phyloP scores from a whole-genome alignment of 2,113 vertebrate genomes.

The Henicopernis longicauda region DNA sequence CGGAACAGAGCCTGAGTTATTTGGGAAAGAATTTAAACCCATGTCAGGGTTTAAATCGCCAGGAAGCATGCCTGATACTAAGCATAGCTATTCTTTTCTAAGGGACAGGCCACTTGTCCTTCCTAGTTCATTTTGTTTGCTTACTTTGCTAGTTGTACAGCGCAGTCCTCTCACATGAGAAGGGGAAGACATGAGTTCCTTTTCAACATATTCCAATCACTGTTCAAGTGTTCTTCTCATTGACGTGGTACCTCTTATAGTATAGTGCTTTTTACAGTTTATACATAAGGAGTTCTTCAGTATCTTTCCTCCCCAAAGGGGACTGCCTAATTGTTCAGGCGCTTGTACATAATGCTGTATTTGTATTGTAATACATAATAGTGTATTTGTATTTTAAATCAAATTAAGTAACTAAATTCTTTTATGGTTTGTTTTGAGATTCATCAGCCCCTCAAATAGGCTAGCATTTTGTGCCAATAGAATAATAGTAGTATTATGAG shows the following conservation, averaged over 20 bases:
- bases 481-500: not conserved
- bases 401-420: not conserved
- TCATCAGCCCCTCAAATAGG: not conserved
- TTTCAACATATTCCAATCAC: not conserved
- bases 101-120: not conserved
- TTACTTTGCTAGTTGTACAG: not conserved
- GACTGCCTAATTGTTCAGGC: not conserved
- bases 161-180: not conserved
- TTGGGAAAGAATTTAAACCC: not conserved
- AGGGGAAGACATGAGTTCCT: not conserved
- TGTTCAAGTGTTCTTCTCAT: not conserved
- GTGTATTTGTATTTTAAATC: not conserved
- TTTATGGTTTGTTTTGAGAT: not conserved
- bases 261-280: not conserved
- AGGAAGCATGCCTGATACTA: not conserved
- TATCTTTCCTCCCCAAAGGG: not conserved
- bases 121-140: not conserved
- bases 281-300: not conserved
- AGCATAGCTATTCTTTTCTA: not conserved
- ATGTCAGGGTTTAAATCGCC: not conserved
- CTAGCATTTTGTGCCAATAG: not conserved
- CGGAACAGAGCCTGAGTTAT: fast-evolving
- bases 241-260: not conserved
- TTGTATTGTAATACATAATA: not conserved
- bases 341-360: not conserved